Conservation (phyloP, 2,888 invertebrate species). For the Drosophila picticornis region DNA sequence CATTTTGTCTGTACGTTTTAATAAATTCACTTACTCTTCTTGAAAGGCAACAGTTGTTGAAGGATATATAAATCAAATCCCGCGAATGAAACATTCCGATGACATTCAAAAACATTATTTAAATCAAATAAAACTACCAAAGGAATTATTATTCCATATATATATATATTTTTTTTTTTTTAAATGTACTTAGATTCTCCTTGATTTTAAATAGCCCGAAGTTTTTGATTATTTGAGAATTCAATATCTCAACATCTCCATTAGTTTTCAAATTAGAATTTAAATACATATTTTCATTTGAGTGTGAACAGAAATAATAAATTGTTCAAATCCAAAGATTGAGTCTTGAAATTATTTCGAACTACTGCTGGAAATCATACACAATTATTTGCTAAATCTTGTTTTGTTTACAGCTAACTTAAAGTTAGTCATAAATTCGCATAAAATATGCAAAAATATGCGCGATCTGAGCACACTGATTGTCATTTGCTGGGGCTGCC, state of each 20-base stretch:
- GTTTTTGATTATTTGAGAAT: not conserved
- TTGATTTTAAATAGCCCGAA: not conserved
- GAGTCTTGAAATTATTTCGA: not conserved
- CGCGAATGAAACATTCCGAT: not conserved
- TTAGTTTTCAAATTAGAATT: too few species aligned
- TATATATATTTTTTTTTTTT: too few species aligned
- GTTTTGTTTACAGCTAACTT: not conserved
- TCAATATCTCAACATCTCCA: not conserved
- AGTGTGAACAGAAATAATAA: too few species aligned
- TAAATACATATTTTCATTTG: too few species aligned
- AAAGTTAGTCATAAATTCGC: constrained; percentile 7
- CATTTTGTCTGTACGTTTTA: not conserved
- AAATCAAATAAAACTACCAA: too few species aligned
- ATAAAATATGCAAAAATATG: constrained; percentile 26
- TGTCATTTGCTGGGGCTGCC: constrained; percentile 14
- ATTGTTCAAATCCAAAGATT: too few species aligned
- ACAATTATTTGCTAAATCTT: not conserved
- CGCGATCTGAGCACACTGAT: constrained; percentile 42
- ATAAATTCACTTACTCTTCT: not conserved
- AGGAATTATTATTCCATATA: too few species aligned
- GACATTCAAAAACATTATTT: not conserved
- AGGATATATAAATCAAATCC: not conserved
- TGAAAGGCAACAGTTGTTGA: not conserved
- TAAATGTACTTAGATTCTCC: not conserved
- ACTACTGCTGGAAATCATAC: not conserved